Evolutionary conservation across 2,888 invertebrate genomes (phyloP), one percentile per base, ranked within the genome.

Genomic region (Catocala nupta): DNA sequence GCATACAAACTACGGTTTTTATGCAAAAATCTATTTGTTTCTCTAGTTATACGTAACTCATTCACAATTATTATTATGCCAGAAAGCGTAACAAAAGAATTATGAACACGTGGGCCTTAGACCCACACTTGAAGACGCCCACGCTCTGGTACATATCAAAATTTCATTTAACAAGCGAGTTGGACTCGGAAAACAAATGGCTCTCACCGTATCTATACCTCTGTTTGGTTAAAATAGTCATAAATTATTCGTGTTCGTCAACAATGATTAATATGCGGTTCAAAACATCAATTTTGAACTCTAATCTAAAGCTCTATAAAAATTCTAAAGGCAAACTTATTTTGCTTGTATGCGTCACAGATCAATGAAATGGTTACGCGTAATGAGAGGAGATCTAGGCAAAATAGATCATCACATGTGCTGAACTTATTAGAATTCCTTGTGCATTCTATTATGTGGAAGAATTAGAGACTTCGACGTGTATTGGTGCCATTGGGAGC

Each of bases 1-100:
- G 88, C 89, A 89, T 89, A 89, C 86, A 87, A 87, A 88, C 77
- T n/a, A n/a, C n/a, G n/a, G n/a, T n/a, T n/a, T n/a, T n/a, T n/a
- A n/a, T n/a, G n/a, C n/a, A n/a, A n/a, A n/a, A n/a, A n/a, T n/a
- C n/a, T n/a, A n/a, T n/a, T n/a, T n/a, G n/a, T n/a, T n/a, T n/a
- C n/a, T n/a, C n/a, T n/a, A n/a, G n/a, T n/a, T n/a, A n/a, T n/a
- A n/a, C n/a, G n/a, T 47, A 67, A 71, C 71, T 77, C 74, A 81
- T 81, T 81, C 78, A 84, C 76, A 81, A 81, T 83, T 25, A 25
- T 25, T 25, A 25, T 25, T 77, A 55, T 79, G 82, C 80, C 81
- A 78, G 82, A 84, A 82, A 82, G 78, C 77, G 74, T 83, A 89
- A 90, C 91, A 90, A 92, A 90, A 87, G 88, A 88, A 88, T 85